Evolutionary conservation across 2,797 vertebrate genomes (phyloP).

Genomic region (Corythornis leucogaster): DNA sequence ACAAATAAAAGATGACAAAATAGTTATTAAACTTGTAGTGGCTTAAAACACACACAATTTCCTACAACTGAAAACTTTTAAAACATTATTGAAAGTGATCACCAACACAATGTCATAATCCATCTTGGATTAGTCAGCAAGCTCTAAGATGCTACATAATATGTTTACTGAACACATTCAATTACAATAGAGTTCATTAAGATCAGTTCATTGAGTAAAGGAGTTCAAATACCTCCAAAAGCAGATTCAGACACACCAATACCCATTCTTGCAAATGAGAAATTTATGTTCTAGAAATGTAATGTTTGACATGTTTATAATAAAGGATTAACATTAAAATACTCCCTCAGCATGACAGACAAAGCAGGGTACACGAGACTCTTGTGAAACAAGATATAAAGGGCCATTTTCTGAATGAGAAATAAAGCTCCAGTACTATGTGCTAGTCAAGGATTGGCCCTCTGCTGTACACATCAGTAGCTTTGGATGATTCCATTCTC

Average conservation of each 20-base stretch:
- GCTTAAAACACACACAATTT: background rate
- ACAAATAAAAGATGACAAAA: background rate
- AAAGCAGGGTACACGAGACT: background rate
- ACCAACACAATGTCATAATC: background rate
- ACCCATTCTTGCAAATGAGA: background rate
- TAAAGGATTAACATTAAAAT: background rate
- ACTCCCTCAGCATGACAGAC: background rate
- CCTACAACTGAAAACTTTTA: background rate
- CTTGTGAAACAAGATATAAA: background rate
- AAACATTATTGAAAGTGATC: background rate
- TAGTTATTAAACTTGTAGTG: background rate
- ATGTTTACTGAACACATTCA: background rate
- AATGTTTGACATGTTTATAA: background rate
- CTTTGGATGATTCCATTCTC: background rate
- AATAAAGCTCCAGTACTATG: background rate
- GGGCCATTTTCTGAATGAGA: background rate
- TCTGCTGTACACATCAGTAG: background rate
- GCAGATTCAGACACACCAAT: background rate
- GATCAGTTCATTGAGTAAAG: background rate
- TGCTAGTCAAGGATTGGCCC: background rate
- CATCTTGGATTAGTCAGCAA: background rate
- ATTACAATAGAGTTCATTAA: background rate
- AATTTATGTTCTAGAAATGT: background rate
- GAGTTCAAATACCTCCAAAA: background rate
- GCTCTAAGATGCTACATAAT: background rate